Conservation (phyloP, 64 coral and sea anemone genomes). For the Platygyra sinensis region DNA sequence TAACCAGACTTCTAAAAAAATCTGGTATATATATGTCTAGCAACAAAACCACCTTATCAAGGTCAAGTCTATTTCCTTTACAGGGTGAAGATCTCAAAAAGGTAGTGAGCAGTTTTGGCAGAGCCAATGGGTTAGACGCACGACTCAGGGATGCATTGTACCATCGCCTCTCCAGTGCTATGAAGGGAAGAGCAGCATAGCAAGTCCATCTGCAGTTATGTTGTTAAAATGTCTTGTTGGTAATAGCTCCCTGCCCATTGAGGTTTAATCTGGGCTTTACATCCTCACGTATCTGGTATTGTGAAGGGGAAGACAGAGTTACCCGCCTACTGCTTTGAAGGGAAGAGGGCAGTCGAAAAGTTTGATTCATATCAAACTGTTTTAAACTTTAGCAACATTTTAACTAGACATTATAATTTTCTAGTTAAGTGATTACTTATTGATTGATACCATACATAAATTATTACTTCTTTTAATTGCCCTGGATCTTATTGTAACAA, state of each 20-base stretch:
- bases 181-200: constrained; percentile 28
- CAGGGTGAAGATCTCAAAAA: constrained; percentile 76
- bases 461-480: not conserved
- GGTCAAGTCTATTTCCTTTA: not conserved
- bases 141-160: constrained; percentile 77
- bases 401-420: not conserved
- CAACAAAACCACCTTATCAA: too few relatives aligned
- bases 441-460: not conserved
- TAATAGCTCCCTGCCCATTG: too few relatives aligned
- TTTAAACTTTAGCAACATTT: not conserved
- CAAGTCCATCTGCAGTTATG: not conserved
- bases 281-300: too few relatives aligned
- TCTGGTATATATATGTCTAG: too few relatives aligned
- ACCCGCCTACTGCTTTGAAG: too few relatives aligned
- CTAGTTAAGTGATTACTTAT: not conserved
- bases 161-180: constrained; percentile 53
- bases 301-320: too few relatives aligned
- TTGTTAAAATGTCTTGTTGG: not conserved
- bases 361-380: not conserved
- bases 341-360: too few relatives aligned
- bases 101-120: constrained; percentile 67
- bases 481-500: too few relatives aligned
- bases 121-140: constrained; percentile 68
- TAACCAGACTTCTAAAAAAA: too few relatives aligned
- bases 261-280: too few relatives aligned